Evolutionary conservation across 2,888 invertebrate species (phyloP), one percentile per base, ranked within the genome.

Genomic region (Agrochola lychnidis): DNA sequence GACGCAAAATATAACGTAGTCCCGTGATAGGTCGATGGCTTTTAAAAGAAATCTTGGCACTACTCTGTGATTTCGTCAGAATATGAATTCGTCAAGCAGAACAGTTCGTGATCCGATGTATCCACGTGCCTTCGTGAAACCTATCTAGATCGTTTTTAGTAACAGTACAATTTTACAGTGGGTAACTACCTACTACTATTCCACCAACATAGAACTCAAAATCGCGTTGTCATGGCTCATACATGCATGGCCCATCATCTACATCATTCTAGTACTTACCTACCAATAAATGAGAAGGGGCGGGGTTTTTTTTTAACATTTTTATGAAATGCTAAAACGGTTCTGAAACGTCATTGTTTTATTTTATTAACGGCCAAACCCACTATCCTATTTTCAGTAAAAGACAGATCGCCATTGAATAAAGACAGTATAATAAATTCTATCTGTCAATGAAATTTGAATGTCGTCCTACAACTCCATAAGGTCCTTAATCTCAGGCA

Each of bases 1-100:
- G 40, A n/a, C 68, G 76, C 76, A 83, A 87, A 81, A 78, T 73
- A 76, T 82, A 89, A 86, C 79, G 79, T 86, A 87, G 92, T 86
- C 84, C 84, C 85, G 88, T 90, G 90, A 83, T 90, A 94, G 96
- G 96, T 96, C 96, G 93, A 94, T 96, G 96, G 92, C 96, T 94
- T 94, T 93, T 91, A 88, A 92, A 94, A 94, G 93, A 95, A 95
- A 95, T 94, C 94, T 96, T 96, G 95, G 95, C 95, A 96, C 91
- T 91, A 88, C 91, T 88, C 90, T 83, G 88, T 91, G 93, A 93
- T 95, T 95, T 95, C 95, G 94, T 95, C 95, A 95, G 93, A 93
- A 91, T 90, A 90, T 92, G 93, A 93, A 93, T 94, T 93, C 92
- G 94, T 95, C 93, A 94, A 94, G 93, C 93, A 93, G 92, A 94